These are phyloP conservation scores for Macrotrachela quadricornifera DNA, from an alignment of 1,140 invertebrate species.

Conservation along the genomic window DNA sequence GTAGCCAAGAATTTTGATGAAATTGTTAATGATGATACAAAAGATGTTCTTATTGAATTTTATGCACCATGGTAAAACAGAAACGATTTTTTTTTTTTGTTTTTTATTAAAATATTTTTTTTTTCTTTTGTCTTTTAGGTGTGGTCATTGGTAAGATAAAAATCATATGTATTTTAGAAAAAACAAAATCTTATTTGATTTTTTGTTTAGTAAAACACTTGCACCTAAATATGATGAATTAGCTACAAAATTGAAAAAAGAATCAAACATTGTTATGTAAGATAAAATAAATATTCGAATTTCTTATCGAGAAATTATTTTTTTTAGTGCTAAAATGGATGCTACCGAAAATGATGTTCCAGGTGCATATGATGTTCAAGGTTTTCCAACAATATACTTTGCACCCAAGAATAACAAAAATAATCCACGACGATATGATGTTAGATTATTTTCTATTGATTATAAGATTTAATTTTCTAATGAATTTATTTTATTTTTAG, in stretches of 20 bases:
- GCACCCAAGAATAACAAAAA: conserved; percentile 57
- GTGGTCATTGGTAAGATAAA: conserved; percentile 67
- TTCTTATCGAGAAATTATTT: conserved; percentile 44
- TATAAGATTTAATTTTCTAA: no score
- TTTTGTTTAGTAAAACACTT: conserved; percentile 42
- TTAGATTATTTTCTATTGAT: conserved; percentile 30
- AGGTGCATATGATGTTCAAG: conserved; percentile 64
- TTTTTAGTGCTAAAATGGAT: conserved; percentile 89
- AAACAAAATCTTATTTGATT: no score
- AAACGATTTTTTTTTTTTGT: neutral
- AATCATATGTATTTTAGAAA: conserved; percentile 28
- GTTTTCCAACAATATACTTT: conserved; percentile 91
- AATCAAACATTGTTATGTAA: conserved; percentile 8
- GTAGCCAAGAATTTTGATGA: conserved; percentile 94
- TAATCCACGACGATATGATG: conserved; percentile 67
- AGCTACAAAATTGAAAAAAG: conserved; percentile 51
- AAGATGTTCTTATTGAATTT: conserved; percentile 87
- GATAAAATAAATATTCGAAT: neutral
- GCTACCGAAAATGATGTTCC: conserved; percentile 96
- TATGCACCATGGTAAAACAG: conserved; percentile 64
- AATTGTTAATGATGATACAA: conserved; percentile 64
- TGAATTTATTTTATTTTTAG: conserved; percentile 29
- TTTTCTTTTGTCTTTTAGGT: conserved; percentile 28
- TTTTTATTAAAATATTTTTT: conserved; percentile 10
- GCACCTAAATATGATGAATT: conserved; percentile 79